These are phyloP conservation scores for Nowickia ferox DNA, from an alignment of 2,888 invertebrate species.

Conservation along the genomic window DNA sequence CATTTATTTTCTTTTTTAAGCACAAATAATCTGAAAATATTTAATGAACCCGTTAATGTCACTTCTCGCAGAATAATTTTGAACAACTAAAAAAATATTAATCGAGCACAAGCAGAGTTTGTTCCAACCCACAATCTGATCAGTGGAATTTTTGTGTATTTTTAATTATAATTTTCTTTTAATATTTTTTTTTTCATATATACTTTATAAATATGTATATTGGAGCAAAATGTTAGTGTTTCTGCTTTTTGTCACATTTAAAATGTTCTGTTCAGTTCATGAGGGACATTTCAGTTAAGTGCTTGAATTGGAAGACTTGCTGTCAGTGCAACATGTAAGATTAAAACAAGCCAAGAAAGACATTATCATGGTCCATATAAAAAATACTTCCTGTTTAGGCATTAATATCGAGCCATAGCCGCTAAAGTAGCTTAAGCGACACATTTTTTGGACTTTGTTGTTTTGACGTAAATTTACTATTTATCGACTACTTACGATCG, in stretches of 20 bases:
- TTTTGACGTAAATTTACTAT: too few relatives aligned
- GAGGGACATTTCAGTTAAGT: conserved; percentile 2
- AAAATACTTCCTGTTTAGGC: not conserved
- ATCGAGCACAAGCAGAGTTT: conserved; percentile 42
- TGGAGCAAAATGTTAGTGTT: not conserved
- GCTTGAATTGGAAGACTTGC: conserved; percentile 11
- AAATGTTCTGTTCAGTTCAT: not conserved
- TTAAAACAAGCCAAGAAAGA: not conserved
- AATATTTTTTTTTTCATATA: conserved; percentile 14
- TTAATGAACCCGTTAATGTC: conserved; percentile 67
- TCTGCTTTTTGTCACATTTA: conserved; percentile 12
- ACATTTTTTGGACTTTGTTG: too few relatives aligned
- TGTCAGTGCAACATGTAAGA: not conserved
- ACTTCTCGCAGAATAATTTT: conserved; percentile 60
- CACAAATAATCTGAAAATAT: conserved; percentile 53
- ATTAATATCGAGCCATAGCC: too few relatives aligned
- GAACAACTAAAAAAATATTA: conserved; percentile 59
- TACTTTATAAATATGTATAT: not conserved
- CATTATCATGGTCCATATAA: not conserved
- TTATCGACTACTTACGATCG: too few relatives aligned
- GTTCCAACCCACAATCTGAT: conserved; percentile 16
- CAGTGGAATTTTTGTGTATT: conserved; percentile 19
- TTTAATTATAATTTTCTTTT: conserved; percentile 30
- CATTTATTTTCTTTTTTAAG: conserved; percentile 9
- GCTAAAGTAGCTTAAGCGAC: too few relatives aligned